Percentiles rank a stretch among this genome's conserved stretches.
phyloP scores from a whole-genome alignment of 2,797 vertebrate species.

The Florisuga fusca region DNA sequence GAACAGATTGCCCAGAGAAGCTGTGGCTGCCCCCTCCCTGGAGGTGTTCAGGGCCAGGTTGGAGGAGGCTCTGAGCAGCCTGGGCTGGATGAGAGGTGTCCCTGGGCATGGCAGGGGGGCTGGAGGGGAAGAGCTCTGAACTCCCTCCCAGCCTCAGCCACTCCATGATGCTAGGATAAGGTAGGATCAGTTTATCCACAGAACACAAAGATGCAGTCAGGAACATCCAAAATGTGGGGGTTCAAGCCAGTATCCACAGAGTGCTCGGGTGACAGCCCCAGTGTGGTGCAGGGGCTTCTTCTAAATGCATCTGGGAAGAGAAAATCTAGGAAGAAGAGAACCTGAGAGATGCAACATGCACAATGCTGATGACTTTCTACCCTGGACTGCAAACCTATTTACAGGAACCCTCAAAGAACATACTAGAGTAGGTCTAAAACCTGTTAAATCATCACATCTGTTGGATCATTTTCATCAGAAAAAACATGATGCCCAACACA shows the following conservation, averaged over 20 bases:
- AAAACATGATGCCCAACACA: neutral
- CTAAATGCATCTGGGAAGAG: neutral
- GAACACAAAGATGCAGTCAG: rapidly evolving
- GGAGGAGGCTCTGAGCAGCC: no score
- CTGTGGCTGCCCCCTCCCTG: no score
- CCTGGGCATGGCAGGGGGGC: no score
- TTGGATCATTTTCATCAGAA: neutral
- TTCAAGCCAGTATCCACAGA: neutral
- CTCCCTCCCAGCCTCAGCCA: no score
- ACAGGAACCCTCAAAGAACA: neutral
- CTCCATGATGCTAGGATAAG: no score
- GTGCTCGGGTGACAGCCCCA: no score
- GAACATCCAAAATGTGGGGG: neutral
- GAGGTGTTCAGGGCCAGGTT: no score
- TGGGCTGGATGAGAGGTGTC: no score
- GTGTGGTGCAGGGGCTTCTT: neutral
- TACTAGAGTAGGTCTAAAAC: neutral
- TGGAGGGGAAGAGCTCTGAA: no score
- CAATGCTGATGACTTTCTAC: neutral
- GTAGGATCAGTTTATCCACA: neutral
- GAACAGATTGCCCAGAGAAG: no score
- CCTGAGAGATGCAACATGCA: neutral
- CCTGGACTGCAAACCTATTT: neutral
- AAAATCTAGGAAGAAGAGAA: neutral
- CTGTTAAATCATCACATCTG: neutral